Evolutionary conservation across 1,140 invertebrate species (phyloP).

Genomic region (Drosophila insularis): DNA sequence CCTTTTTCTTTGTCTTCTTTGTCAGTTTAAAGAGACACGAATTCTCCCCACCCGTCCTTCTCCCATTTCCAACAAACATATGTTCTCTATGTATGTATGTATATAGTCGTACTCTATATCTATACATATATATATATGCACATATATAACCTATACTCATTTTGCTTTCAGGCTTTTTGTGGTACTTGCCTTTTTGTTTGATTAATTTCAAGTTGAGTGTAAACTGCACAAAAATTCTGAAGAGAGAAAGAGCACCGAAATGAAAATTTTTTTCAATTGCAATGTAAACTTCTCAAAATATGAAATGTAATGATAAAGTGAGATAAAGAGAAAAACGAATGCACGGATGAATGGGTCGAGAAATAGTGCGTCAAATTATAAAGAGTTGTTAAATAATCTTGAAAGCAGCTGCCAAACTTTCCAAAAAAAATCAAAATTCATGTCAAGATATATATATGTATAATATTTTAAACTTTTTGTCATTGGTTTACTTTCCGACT

Average conservation of each 20-base stretch:
- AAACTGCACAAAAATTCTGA: constrained; percentile 52
- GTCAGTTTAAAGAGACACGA: constrained; percentile 29
- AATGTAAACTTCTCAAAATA: constrained; percentile 35
- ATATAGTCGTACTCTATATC: not conserved
- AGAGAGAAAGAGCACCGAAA: constrained; percentile 22
- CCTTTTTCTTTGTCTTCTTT: not conserved
- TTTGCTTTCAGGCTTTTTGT: constrained; percentile 69
- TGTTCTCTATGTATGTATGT: not conserved
- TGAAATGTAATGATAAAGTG: not conserved
- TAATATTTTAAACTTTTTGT: too few species aligned
- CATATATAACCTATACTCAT: not conserved
- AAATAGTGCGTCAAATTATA: too few species aligned
- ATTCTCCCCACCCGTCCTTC: too few species aligned
- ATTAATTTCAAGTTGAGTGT: constrained; percentile 76
- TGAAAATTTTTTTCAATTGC: constrained; percentile 56
- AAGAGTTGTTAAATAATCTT: too few species aligned
- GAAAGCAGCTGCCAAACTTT: not conserved
- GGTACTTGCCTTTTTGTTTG: constrained; percentile 61
- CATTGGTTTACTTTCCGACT: too few species aligned
- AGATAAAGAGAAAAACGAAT: not conserved
- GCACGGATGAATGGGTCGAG: too few species aligned
- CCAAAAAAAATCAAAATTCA: too few species aligned
- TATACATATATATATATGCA: constrained; percentile 19
- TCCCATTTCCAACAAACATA: constrained; percentile 20
- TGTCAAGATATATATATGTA: too few species aligned